Evolutionary conservation across 2,797 vertebrate species (phyloP).

Genomic region (Mallotus villosus): DNA sequence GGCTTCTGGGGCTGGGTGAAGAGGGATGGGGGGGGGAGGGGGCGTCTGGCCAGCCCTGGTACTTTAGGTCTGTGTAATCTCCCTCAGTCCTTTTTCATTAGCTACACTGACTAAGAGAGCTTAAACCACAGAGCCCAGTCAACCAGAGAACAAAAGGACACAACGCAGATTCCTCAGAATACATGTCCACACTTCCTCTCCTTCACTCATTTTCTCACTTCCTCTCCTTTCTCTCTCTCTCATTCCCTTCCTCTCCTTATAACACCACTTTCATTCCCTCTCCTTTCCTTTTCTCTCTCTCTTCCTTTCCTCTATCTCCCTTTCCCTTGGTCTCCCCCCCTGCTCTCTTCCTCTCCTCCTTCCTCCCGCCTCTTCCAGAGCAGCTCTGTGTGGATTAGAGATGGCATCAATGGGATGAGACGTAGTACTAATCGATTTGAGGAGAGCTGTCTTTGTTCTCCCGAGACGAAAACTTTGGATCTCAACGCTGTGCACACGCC

Average conservation of each 20-base stretch:
- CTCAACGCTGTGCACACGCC: conserved; percentile 55
- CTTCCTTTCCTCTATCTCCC: conserved; percentile 14
- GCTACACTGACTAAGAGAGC: conserved; percentile 79
- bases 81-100: conserved; percentile 79
- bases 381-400: conserved; percentile 80
- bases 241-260: conserved; percentile 31
- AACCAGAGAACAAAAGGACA: conserved; percentile 56
- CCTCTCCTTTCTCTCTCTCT: too few species aligned
- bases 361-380: conserved; percentile 44
- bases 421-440: conserved; percentile 81
- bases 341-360: neutral
- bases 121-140: conserved; percentile 74
- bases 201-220: too few species aligned
- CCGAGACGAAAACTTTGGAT: conserved; percentile 72
- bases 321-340: neutral
- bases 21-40: too few species aligned
- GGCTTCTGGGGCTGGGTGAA: too few species aligned
- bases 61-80: conserved; percentile 80
- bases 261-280: conserved; percentile 16
- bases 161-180: conserved; percentile 74
- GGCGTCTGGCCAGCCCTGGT: conserved; percentile 75
- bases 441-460: conserved; percentile 72
- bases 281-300: conserved; percentile 34
- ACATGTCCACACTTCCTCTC: conserved; percentile 45
- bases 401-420: conserved; percentile 79